Evolutionary conservation across 2,113 vertebrate genomes (phyloP), one percentile per base, ranked within the genome.

Genomic region (Acanthisitta chloris): DNA sequence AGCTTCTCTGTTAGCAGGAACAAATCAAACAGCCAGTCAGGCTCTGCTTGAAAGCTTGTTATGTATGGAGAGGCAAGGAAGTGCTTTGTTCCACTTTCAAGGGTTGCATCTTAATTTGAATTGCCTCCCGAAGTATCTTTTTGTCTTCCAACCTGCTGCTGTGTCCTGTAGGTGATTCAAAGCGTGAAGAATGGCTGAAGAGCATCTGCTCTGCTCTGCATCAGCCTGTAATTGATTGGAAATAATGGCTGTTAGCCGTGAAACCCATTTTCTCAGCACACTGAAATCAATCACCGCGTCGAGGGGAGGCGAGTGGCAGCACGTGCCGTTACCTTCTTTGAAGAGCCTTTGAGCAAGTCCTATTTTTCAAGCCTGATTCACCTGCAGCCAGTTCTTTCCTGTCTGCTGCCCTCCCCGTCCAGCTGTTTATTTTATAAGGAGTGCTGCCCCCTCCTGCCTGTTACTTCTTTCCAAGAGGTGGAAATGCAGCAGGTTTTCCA

Each of bases 191-290:
- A 88, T 65, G 88, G 74, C 85, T 85, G 81, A 54, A 83, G 81
- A 93, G 79, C 94, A 87, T 92, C 95, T 92, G 89, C 55, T 94
- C 81, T 86, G 59, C 57, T 95, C 86, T 88, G 52, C 85, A 52
- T 62, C 85, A 26, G 48, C 42, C 86, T 61, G 3, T 69, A 77
- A 88, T 83, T 83, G 76, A 88, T 94, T 36, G 52, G 91, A 46
- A 92, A 61, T 86, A 94, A 94, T 88, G 88, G 54, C 85, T 85
- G 48, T 81, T 82, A 79, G 76, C 86, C 1, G 20, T 65, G 67
- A 93, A 94, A 80, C 70, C 85, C 86, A 64, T 95, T 88, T 95
- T 80, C 81, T 83, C 45, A 2, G 70, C 17, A 3, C 52, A 18
- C 3, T 55, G 71, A 66, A 90, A 90, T 94, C 88, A 96, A 93